phyloP scores from a whole-genome alignment of 2,888 invertebrate species.

The Lampropteryx suffumata region DNA sequence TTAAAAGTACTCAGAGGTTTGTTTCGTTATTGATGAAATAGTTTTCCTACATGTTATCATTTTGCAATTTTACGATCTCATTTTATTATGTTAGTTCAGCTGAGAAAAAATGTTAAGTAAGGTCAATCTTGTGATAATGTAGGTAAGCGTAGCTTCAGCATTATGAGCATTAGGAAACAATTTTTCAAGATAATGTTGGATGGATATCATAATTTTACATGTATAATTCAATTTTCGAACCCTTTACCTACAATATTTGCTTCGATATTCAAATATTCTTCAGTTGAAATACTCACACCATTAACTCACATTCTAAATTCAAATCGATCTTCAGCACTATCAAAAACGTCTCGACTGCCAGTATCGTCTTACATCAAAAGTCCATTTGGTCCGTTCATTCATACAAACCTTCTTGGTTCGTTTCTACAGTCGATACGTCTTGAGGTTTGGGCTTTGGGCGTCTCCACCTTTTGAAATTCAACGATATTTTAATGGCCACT shows the following conservation, averaged over 20 bases:
- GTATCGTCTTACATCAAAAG: conserved; percentile 69
- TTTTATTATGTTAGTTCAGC: too few species aligned
- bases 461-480: conserved; percentile 71
- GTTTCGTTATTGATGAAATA: background rate
- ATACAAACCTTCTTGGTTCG: conserved; percentile 14
- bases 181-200: background rate
- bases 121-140: too few species aligned
- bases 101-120: too few species aligned
- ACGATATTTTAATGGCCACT: conserved; percentile 81
- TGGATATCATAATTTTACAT: conserved; percentile 3
- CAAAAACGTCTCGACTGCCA: conserved; percentile 36
- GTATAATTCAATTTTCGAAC: conserved; percentile 15
- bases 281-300: conserved; percentile 37
- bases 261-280: conserved; percentile 41
- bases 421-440: conserved; percentile 57
- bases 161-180: background rate
- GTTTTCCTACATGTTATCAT: too few species aligned
- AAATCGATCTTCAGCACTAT: conserved; percentile 34
- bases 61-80: too few species aligned
- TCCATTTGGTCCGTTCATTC: conserved; percentile 61
- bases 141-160: too few species aligned
- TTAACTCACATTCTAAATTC: conserved; percentile 52
- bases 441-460: conserved; percentile 46
- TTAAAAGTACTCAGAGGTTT: conserved; percentile 11
- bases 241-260: conserved; percentile 5